Conservation (phyloP, 1,140 invertebrate species). For the Pogonognathellus flavescens region DNA sequence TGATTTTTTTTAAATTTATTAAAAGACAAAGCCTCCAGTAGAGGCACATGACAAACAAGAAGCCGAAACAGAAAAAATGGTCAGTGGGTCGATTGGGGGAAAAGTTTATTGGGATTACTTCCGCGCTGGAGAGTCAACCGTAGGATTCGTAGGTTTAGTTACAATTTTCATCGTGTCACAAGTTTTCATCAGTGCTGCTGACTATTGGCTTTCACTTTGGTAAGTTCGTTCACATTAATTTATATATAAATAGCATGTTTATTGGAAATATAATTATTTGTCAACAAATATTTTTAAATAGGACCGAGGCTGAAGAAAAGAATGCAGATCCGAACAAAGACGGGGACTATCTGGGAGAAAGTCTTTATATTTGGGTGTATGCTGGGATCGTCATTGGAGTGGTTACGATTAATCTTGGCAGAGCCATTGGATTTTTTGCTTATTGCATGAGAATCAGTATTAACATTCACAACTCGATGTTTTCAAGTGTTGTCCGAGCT, state of each 20-base stretch:
- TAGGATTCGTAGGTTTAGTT: constrained; percentile 39
- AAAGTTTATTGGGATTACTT: constrained; percentile 62
- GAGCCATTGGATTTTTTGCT: constrained; percentile 79
- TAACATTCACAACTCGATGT: constrained; percentile 84
- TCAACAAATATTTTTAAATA: neutral
- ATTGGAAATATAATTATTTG: neutral
- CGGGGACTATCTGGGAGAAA: constrained; percentile 31
- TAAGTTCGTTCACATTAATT: neutral
- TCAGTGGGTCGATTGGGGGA: constrained; percentile 50
- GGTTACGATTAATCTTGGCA: neutral
- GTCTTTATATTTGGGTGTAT: constrained; percentile 43
- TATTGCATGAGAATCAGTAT: constrained; percentile 85
- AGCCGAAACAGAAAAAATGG: constrained; percentile 57
- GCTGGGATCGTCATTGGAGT: neutral
- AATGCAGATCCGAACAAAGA: neutral
- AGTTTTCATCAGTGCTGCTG: constrained; percentile 45
- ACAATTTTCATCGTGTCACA: constrained; percentile 54
- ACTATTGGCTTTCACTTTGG: constrained; percentile 63
- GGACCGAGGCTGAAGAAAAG: constrained; percentile 44
- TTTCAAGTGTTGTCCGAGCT: constrained; percentile 79
- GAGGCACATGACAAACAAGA: constrained; percentile 29
- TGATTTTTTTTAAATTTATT: constrained; percentile 26
- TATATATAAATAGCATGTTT: neutral
- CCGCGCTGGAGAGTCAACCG: constrained; percentile 32
- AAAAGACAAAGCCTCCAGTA: neutral